Conservation (phyloP, 2,113 vertebrate species). For the Lates calcarifer region DNA sequence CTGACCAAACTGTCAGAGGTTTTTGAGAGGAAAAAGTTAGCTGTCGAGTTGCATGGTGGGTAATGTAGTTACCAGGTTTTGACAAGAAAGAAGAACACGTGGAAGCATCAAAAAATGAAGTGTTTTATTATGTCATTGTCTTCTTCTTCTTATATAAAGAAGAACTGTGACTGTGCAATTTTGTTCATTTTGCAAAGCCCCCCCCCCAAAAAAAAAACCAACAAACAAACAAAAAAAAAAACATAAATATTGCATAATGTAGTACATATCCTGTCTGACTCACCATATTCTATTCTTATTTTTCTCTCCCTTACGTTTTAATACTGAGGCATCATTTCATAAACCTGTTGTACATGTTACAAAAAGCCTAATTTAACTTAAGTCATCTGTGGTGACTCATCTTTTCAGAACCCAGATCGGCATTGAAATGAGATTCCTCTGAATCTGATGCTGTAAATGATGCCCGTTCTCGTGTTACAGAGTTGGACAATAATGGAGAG, state of each 20-base stretch:
- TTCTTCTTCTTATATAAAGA: too few relatives aligned
- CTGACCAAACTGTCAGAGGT: too few relatives aligned
- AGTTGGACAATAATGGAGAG: not conserved
- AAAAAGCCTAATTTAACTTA: not conserved
- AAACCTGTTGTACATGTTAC: not conserved
- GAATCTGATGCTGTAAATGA: conserved; percentile 12
- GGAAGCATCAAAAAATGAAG: too few relatives aligned
- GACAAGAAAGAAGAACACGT: too few relatives aligned
- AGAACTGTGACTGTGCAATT: not conserved
- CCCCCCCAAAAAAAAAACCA: too few relatives aligned
- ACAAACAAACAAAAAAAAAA: too few relatives aligned
- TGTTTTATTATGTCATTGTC: too few relatives aligned
- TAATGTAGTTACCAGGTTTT: not conserved
- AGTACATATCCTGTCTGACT: not conserved
- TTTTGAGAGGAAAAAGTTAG: too few relatives aligned
- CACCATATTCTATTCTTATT: rapidly evolving
- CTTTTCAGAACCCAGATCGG: too few relatives aligned
- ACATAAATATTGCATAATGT: not conserved
- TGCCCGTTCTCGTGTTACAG: conserved; percentile 26
- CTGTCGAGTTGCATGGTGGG: not conserved
- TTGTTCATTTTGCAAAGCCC: too few relatives aligned
- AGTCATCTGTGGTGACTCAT: conserved; percentile 9
- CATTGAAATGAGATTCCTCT: conserved; percentile 27
- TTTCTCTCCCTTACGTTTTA: not conserved
- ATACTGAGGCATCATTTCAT: not conserved